phyloP scores from a whole-genome alignment of 2,113 vertebrate genomes.

The Notechis scutatus region DNA sequence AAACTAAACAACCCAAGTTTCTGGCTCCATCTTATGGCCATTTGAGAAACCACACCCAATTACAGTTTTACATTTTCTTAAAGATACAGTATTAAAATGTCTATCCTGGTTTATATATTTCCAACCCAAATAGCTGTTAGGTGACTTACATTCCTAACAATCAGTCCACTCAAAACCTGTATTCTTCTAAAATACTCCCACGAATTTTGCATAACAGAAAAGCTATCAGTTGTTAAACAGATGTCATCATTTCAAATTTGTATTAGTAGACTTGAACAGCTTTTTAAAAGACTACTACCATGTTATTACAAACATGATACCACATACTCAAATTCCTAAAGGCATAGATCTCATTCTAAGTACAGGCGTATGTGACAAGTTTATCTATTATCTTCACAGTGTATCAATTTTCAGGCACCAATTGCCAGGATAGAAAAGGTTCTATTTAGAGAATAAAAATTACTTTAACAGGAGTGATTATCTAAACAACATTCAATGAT shows the following conservation, averaged over 20 bases:
- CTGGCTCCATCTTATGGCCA: too few species aligned
- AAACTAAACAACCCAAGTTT: too few species aligned
- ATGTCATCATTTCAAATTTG: neutral
- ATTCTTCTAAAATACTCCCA: conserved; percentile 30
- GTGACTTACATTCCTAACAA: too few species aligned
- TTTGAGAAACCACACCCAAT: too few species aligned
- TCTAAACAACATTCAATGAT: neutral
- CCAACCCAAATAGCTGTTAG: too few species aligned
- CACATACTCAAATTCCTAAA: neutral
- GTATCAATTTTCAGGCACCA: neutral
- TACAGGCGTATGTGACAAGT: neutral
- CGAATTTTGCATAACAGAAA: neutral
- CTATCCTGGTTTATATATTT: too few species aligned
- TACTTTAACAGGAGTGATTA: neutral
- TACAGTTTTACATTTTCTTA: too few species aligned
- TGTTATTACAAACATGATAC: neutral
- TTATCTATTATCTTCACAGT: neutral
- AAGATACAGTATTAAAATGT: too few species aligned
- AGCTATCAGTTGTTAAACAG: neutral
- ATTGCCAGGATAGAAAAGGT: neutral
- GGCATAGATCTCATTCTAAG: neutral
- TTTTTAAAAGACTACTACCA: neutral
- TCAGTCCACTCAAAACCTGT: neutral
- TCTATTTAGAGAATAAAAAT: neutral
- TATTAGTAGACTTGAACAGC: neutral